A percentile compares a stretch with the other conserved stretches of the same genome.
Conservation (phyloP, 2,797 vertebrate species). For the Danionella dracula region DNA sequence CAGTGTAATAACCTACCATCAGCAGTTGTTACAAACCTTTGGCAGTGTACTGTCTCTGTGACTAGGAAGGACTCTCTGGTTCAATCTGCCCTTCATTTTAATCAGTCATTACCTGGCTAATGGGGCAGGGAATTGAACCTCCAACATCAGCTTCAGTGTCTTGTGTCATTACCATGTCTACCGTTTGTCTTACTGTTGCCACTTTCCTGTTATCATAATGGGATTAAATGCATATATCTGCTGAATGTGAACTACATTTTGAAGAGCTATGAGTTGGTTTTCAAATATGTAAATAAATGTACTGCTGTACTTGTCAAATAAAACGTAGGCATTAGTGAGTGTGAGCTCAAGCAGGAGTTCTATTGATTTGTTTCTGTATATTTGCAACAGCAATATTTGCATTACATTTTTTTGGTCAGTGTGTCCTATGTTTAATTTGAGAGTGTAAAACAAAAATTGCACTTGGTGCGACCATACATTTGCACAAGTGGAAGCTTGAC, state of each 20-base stretch:
- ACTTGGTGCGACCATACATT: too few relatives aligned
- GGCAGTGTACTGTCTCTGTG: not conserved
- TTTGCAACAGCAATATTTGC: too few relatives aligned
- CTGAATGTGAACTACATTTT: not conserved
- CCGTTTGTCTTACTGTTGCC: conserved; percentile 40
- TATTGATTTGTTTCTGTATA: too few relatives aligned
- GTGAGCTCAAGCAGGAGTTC: too few relatives aligned
- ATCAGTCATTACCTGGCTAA: conserved; percentile 32
- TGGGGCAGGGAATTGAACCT: conserved; percentile 37
- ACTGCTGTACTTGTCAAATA: too few relatives aligned
- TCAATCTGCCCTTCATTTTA: conserved; percentile 39
- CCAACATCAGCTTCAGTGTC: conserved; percentile 15
- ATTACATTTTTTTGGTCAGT: too few relatives aligned
- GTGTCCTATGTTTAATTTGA: too few relatives aligned
- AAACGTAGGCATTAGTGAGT: too few relatives aligned
- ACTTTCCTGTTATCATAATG: conserved; percentile 9
- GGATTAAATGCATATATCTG: not conserved
- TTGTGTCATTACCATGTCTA: conserved; percentile 4
- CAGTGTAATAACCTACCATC: not conserved
- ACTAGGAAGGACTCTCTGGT: conserved; percentile 18
- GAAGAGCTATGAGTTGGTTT: too few relatives aligned
- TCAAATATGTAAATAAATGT: too few relatives aligned
- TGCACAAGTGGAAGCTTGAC: too few relatives aligned
- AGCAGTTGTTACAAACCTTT: not conserved
- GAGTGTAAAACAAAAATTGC: too few relatives aligned